Conservation (phyloP, 2,797 vertebrate genomes). For the Siniperca obscura region DNA sequence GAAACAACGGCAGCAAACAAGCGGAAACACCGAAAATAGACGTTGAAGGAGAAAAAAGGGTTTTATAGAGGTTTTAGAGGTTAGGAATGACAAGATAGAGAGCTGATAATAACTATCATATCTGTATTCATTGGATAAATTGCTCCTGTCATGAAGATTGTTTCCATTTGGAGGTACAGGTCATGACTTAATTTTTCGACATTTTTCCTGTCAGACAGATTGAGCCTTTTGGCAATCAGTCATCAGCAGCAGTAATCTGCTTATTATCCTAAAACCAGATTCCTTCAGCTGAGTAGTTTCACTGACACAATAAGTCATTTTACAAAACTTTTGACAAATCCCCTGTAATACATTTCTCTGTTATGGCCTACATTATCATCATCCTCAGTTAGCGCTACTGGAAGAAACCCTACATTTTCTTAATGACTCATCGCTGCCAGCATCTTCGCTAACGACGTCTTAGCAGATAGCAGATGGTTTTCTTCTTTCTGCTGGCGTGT, state of each 20-base stretch:
- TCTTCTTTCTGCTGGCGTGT: constrained; percentile 61
- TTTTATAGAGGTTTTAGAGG: not conserved
- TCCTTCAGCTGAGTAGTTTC: constrained; percentile 26
- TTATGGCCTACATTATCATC: constrained; percentile 16
- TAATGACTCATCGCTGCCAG: constrained; percentile 59
- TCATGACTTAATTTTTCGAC: constrained; percentile 25
- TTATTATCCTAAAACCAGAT: constrained; percentile 32
- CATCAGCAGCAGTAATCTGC: constrained; percentile 34
- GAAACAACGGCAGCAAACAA: not conserved
- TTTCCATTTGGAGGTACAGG: constrained; percentile 37
- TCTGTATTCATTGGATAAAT: not conserved
- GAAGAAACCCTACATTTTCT: constrained; percentile 50
- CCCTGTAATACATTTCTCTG: constrained; percentile 18
- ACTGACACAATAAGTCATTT: constrained; percentile 16
- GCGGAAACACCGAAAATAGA: not conserved
- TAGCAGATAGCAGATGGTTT: constrained; percentile 73
- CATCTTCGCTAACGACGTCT: constrained; percentile 42
- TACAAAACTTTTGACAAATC: constrained; percentile 40
- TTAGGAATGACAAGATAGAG: not conserved
- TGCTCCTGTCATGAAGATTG: not conserved
- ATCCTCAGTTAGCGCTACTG: constrained; percentile 23
- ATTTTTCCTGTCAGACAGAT: constrained; percentile 34
- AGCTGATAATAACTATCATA: not conserved
- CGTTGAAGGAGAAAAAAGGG: not conserved
- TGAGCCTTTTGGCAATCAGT: constrained; percentile 21